These are phyloP conservation scores for Xiphorhynchus erythropygius DNA, from an alignment of 2,797 vertebrate species.

Conservation along the genomic window DNA sequence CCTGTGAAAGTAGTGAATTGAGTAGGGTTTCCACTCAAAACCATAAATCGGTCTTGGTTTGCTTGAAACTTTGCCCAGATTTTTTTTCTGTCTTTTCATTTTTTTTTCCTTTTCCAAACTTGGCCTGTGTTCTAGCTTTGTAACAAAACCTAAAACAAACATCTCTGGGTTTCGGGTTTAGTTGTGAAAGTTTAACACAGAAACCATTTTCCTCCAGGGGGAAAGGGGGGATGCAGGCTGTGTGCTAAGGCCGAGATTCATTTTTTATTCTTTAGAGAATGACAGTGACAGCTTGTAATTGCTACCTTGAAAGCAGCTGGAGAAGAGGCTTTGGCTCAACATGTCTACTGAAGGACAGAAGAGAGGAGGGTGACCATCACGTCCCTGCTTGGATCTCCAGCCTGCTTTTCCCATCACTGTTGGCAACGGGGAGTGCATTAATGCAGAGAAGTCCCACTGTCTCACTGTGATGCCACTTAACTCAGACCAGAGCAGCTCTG, in stretches of 20 bases:
- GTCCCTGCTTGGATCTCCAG: background rate
- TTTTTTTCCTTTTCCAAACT: background rate
- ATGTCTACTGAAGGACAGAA: background rate
- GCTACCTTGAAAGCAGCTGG: slow-evolving; percentile 4
- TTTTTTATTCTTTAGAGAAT: background rate
- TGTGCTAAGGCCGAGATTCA: rapidly evolving
- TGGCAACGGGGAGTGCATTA: background rate
- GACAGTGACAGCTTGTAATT: background rate
- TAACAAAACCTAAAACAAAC: slow-evolving; percentile 68
- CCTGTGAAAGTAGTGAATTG: slow-evolving; percentile 41
- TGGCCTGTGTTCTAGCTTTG: slow-evolving; percentile 49
- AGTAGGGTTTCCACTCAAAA: slow-evolving; percentile 54
- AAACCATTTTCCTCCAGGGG: slow-evolving; percentile 28
- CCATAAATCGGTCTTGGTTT: slow-evolving; percentile 47
- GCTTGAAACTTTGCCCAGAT: slow-evolving; percentile 33
- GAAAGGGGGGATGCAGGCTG: background rate
- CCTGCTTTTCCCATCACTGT: background rate
- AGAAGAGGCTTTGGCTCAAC: background rate
- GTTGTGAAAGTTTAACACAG: slow-evolving; percentile 60
- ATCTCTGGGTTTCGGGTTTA: slow-evolving; percentile 50
- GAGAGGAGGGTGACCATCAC: background rate
- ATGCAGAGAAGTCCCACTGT: background rate
- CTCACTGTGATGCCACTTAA: background rate
- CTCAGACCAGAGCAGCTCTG: background rate
- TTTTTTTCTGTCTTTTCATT: background rate